Evolutionary conservation across 2,113 vertebrate species (phyloP), one percentile per base, ranked within the genome.

Genomic region (Emydura subglobosa): DNA sequence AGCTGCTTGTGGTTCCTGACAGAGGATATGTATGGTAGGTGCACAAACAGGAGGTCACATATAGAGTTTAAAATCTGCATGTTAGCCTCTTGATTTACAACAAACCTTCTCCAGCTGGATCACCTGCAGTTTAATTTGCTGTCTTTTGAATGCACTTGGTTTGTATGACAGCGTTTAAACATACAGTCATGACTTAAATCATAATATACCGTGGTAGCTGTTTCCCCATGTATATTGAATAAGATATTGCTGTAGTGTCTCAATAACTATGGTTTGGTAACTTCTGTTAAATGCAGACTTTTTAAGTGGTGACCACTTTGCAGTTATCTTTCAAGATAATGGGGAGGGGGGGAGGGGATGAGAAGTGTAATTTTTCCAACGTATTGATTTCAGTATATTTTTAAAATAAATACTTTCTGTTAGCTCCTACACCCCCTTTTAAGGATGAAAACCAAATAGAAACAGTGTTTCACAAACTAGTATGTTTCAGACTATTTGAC

Each of bases 31-130:
- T 83, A 68, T 94, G 74, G 74, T 91, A 88, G 54, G 47, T 74
- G 53, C 4, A 1, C n/a, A 95, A 39, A 12, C 1, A 94, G 65
- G 42, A 93, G 94, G 93, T 95, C 94, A 86, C 1, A 8, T 84
- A 85, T 53, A 57, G 34, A 90, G 42, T 49, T 83, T 68, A 29
- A 29, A 84, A 94, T 86, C 79, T 49, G 65, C 29, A 51, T 55
- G 84, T 83, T 94, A 47, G 87, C 83, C 65, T 74, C 81, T 51
- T 97, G 96, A 93, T 92, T 95, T 95, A 96, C 93, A 76, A 91
- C 11, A 96, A 92, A 95, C 68, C 57, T 86, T 81, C 47, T 86
- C n/a, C 84, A 44, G 91, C 82, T 95, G 25, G 65, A 87, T 95
- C 87, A 95, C 25, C 81, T 91, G 0, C 85, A 34, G 42, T 94